phyloP scores from a whole-genome alignment of 2,888 invertebrate genomes.

The Epistrophe grossulariae region DNA sequence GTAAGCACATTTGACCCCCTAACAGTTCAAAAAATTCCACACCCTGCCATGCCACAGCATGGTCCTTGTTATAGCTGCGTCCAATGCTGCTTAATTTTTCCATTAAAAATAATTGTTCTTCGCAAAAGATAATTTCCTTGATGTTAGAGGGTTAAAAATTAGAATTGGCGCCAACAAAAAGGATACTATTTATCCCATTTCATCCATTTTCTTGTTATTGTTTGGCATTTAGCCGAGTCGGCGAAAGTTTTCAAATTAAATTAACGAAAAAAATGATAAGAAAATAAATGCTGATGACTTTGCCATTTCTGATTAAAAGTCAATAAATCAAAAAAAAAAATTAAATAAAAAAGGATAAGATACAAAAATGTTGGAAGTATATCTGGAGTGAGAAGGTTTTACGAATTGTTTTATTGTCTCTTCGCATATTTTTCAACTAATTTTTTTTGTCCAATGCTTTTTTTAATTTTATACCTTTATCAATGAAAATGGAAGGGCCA shows the following conservation, averaged over 20 bases:
- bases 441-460: background rate
- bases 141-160: constrained; percentile 72
- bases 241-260: constrained; percentile 74
- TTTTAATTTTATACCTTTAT: background rate
- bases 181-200: constrained; percentile 72
- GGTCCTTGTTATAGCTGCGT: background rate
- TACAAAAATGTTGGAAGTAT: constrained; percentile 27
- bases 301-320: constrained; percentile 75
- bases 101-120: constrained; percentile 76
- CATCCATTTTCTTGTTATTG: constrained; percentile 62
- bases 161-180: constrained; percentile 70
- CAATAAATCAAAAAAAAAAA: constrained; percentile 65
- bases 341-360: constrained; percentile 63
- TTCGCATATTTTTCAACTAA: constrained; percentile 11
- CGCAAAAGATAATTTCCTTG: constrained; percentile 75
- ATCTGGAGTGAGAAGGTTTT: background rate
- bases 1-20: constrained; percentile 62
- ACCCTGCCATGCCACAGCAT: background rate
- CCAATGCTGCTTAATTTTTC: constrained; percentile 64
- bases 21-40: constrained; percentile 5
- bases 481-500: background rate
- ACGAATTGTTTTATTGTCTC: background rate
- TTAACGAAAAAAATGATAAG: constrained; percentile 51
- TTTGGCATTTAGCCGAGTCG: constrained; percentile 70
- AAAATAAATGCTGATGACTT: constrained; percentile 73